Percentiles rank a stretch among this genome's conserved stretches.
These are phyloP conservation scores for Corbicula japonica DNA, from an alignment of 2,888 invertebrate species.

Conservation along the genomic window DNA sequence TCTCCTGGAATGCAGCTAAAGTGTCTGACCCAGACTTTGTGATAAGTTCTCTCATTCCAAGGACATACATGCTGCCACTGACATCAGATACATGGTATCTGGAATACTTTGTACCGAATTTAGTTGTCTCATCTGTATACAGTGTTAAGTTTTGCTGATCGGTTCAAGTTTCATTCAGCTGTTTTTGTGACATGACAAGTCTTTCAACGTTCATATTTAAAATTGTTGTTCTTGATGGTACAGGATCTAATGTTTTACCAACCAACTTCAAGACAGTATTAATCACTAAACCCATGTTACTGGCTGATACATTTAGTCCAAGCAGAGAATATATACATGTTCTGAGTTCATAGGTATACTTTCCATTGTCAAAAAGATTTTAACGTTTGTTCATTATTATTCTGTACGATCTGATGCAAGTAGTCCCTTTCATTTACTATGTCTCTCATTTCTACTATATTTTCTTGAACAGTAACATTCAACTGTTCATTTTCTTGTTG, in stretches of 20 bases:
- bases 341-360: slow-evolving; percentile 37
- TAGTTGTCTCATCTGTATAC: slow-evolving; percentile 51
- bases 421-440: slow-evolving; percentile 7
- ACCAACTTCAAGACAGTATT: slow-evolving; percentile 36
- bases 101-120: slow-evolving; percentile 44
- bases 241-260: slow-evolving; percentile 20
- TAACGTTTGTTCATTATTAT: slow-evolving; percentile 2
- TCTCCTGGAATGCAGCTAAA: slow-evolving; percentile 29
- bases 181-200: slow-evolving; percentile 42
- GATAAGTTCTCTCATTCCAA: slow-evolving; percentile 36
- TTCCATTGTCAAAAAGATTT: slow-evolving; percentile 15
- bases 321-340: slow-evolving; percentile 43
- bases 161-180: slow-evolving; percentile 33
- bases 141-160: slow-evolving; percentile 25
- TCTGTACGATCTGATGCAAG: slow-evolving; percentile 2
- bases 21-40: slow-evolving; percentile 26
- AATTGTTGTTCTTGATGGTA: slow-evolving; percentile 40
- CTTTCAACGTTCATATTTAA: slow-evolving; percentile 49
- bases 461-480: background rate
- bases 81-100: slow-evolving; percentile 47
- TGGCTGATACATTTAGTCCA: slow-evolving; percentile 26
- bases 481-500: background rate
- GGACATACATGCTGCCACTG: slow-evolving; percentile 37
- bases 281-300: slow-evolving; percentile 29
- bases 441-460: slow-evolving; percentile 12